Evolutionary conservation across 2,888 invertebrate genomes (phyloP).

Genomic region (Serripes groenlandicus): DNA sequence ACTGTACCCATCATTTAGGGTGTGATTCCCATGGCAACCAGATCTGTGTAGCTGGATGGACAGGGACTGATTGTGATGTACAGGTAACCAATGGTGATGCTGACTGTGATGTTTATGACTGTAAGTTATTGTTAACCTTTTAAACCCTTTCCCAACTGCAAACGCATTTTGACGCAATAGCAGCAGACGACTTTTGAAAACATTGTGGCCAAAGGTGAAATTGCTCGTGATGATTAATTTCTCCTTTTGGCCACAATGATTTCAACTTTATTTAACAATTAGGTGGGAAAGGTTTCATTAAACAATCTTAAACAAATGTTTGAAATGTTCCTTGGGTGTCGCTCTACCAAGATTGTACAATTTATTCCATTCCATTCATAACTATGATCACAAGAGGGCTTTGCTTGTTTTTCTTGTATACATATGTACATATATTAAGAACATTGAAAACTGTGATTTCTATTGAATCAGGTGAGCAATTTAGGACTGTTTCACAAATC

Average conservation of each 20-base stretch:
- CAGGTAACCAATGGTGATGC: conserved; percentile 53
- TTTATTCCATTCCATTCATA: no score
- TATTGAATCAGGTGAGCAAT: no score
- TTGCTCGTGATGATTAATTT: not conserved
- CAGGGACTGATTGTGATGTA: conserved; percentile 94
- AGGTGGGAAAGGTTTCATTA: no score
- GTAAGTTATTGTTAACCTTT: conserved; percentile 31
- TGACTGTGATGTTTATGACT: conserved; percentile 67
- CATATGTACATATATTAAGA: no score
- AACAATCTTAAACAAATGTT: no score
- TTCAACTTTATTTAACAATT: not conserved
- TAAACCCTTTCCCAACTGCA: not conserved
- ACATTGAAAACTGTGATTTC: no score
- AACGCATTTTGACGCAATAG: not conserved
- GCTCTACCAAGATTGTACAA: no score
- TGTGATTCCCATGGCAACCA: conserved; percentile 96
- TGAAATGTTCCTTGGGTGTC: no score
- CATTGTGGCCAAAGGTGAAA: not conserved
- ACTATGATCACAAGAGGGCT: no score
- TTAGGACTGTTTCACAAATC: no score
- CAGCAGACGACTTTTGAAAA: not conserved
- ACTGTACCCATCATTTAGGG: conserved; percentile 92
- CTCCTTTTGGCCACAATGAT: not conserved
- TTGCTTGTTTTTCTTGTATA: no score
- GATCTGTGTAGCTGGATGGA: conserved; percentile 96